Base-by-base conservation (phyloP, 2,888 invertebrate species). In the Lapara coniferarum region DNA sequence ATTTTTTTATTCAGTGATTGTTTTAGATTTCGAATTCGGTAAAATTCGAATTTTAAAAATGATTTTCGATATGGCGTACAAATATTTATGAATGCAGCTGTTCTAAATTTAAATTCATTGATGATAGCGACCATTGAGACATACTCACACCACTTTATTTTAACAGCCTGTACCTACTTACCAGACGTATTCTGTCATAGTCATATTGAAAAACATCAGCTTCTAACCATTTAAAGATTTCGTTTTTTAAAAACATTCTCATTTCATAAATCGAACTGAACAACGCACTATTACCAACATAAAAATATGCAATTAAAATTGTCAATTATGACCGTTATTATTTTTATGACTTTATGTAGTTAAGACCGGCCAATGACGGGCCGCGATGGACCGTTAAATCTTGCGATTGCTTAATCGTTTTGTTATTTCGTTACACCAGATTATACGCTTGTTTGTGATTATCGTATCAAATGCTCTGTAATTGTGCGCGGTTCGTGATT, bases 251-350 rank as follows among this genome's bases (percentile, higher is more conserved):
- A 37, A 37, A 1, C 37, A 37, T 37, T 37, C 37, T 53, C 53
- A 16, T 53, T 46, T 46, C 3, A 46, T 46, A 46, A 59, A 59
- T 59, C 44, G 59, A 63, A 46, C 19, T n/a, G 16, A 16, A 59
- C 59, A 19, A 63, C 19, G 13, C 59, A 19, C 55, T 10, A 55
- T 52, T 55, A 46, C 63, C 46, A 63, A 19, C 49, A 49, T 49
- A 49, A 75, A 74, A 71, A 71, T 71, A 73, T 51, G 56, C 58
- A 70, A 68, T 46, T 59, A 12, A 67, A 46, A 63, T 49, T 49
- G 59, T 63, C 49, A 63, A 67, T 63, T 63, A 63, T 66, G 14
- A 14, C 49, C 51, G 49, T 58, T 55, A 68, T 67, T 70, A 70
- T 55, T 53, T 63, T 63, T 63, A 63, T 63, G 63, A 49, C 63